Conservation (phyloP, 1,140 invertebrate species). For the Dendrolimus kikuchii region DNA sequence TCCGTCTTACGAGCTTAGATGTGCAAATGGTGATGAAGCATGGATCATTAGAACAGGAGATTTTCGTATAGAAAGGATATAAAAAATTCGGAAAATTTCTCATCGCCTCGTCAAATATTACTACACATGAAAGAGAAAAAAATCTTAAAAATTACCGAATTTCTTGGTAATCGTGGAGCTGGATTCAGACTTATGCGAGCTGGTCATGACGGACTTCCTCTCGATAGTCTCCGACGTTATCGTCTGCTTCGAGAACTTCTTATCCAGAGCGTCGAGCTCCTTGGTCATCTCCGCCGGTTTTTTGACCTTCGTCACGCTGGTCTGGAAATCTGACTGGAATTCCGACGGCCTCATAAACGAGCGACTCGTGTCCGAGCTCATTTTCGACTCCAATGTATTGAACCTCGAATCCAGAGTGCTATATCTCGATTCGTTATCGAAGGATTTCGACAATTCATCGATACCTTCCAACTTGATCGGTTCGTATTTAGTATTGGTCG, state of each 20-base stretch:
- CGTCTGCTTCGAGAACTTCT: constrained; percentile 63
- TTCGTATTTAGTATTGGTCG: constrained; percentile 65
- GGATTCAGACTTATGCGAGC: constrained; percentile 66
- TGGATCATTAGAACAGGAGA: not conserved
- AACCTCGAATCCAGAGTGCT: constrained; percentile 61
- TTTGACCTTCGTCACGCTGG: constrained; percentile 40
- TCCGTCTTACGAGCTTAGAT: too few species aligned
- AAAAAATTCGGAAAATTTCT: not conserved
- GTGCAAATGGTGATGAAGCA: too few species aligned
- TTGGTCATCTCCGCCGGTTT: constrained; percentile 58
- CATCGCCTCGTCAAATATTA: not conserved
- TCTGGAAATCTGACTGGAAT: constrained; percentile 54
- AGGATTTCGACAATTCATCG: constrained; percentile 61
- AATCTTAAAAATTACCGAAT: constrained; percentile 63
- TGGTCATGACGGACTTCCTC: constrained; percentile 67
- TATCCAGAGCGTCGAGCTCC: constrained; percentile 61
- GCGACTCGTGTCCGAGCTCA: constrained; percentile 65
- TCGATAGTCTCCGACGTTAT: constrained; percentile 68
- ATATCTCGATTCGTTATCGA: constrained; percentile 62
- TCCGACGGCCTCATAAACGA: constrained; percentile 69
- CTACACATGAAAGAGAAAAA: constrained; percentile 1
- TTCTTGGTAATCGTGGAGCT: constrained; percentile 70
- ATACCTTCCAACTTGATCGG: constrained; percentile 62
- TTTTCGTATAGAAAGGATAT: not conserved
- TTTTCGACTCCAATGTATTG: constrained; percentile 62